Evolutionary conservation across 2,888 invertebrate genomes (phyloP), one percentile per base, ranked within the genome.

Genomic region (Dicyrtoma fusca): DNA sequence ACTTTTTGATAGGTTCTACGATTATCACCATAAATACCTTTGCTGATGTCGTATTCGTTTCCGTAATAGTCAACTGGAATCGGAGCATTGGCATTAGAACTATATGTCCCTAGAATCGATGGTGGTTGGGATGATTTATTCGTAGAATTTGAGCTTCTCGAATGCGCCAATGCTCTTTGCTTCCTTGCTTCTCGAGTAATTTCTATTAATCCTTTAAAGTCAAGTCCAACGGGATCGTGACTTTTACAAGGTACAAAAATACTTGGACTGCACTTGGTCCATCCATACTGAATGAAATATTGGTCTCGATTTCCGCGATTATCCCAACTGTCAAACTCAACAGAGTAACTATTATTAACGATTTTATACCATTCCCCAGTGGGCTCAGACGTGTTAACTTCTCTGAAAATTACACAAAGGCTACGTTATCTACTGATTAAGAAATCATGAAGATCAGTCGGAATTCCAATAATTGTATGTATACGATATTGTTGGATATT

Each of bases 321-420:
- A 10, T 13, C 25, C 66, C 66, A 66, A 13, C 17, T 42, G 34
- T 66, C 66, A 51, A 51, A 66, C 17, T 66, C 66, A 17, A 66
- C 34, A 17, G 8, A 42, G 10, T 53, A 13, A 34, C 25, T 53
- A 8, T 53, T 19, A 57, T 57, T 57, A 11, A 11, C 26, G 23
- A 57, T 21, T 25, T 23, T 57, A 13, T 34, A 8, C 8, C 8
- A 8, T 3, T 8, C 34, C 34, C 34, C 8, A 8, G 3, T 5
- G 34, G 34, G 34, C 3, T 6, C 61, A 19, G 42, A 42, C n/a
- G n/a, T n/a, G n/a, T n/a, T n/a, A n/a, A n/a, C n/a, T n/a, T n/a
- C n/a, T n/a, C n/a, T n/a, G n/a, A n/a, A n/a, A n/a, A n/a, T n/a
- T n/a, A n/a, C n/a, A n/a, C n/a, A n/a, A n/a, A n/a, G n/a, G n/a